Evolutionary conservation across 2,113 vertebrate species (phyloP), one percentile per base, ranked within the genome.

Genomic region (Cygnus atratus): DNA sequence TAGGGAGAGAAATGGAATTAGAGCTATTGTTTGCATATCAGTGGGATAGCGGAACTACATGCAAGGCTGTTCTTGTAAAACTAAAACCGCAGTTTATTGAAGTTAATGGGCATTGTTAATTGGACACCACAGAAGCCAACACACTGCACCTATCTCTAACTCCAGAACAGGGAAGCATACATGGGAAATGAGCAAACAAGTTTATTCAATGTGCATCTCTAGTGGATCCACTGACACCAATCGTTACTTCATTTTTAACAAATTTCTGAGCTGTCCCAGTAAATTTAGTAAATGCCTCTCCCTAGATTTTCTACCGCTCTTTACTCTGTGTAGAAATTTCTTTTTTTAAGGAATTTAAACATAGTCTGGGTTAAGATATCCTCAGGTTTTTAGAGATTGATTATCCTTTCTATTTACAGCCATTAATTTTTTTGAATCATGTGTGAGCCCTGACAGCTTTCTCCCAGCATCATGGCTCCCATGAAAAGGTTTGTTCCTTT

Each of bases 141-240:
- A 37, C 43, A 13, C 24, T 7, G 4, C 26, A 50, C 46, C 29
- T 44, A 52, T 7, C 67, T 75, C 24, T 17, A 10, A 22, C 15
- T 71, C 58, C 43, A 50, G 67, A 57, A 55, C 9, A 76, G 20
- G 44, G 44, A 55, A 61, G 29, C 37, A 41, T 7, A 11, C 10
- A 57, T 7, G 41, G 63, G 46, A 63, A 86, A 48, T 24, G 15
- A 83, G 8, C n/a, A 21, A 0, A 0, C 10, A 39, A 35, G 17
- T 6, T n/a, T 22, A 52, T 24, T 59, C 21, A 22, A 20, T 1
- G 15, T 41, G 15, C 62, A 61, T 22, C 33, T 68, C 13, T 44
- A 76, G 58, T 4, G 8, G 16, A 79, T 41, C 43, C 43, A 43
- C 21, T 1, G 0, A 26, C 19, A 65, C 10, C 46, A 57, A 25